Evolutionary conservation across 2,888 invertebrate genomes (phyloP), one percentile per base, ranked within the genome.

Genomic region (Tineola bisselliella): DNA sequence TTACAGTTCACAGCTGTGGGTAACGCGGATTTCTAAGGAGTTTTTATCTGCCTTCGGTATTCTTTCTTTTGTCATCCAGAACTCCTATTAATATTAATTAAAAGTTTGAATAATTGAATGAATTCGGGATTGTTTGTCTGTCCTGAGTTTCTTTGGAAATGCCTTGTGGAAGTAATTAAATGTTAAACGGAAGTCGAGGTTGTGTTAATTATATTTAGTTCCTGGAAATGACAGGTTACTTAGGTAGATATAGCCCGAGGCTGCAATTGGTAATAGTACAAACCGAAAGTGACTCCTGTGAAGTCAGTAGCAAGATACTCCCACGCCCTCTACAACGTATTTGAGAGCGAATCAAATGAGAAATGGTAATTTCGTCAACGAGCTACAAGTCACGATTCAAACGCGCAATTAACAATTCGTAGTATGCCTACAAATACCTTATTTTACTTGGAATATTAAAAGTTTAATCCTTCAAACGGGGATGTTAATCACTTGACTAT

Each of bases 21-120:
- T 79, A 81, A 80, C 79, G 81, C 74, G 66, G 80, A 80, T 81
- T 84, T 82, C 83, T 82, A 81, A 83, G 81, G 81, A 84, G 75
- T 84, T 84, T 86, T 86, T 84, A 80, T 84, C 83, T 75, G 74
- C 75, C 73, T 74, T 73, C 74, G 73, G 79, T 79, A 77, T 84
- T 83, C 79, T 83, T 86, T 84, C 84, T 81, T 84, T 83, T 77
- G 78, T 78, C 81, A 84, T 75, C 79, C 79, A 80, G 81, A 79
- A 79, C 76, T 77, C 75, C 84, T 87, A 86, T 84, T 87, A 84
- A 87, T 87, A 86, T 87, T 87, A 86, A 87, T 86, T 86, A 86
- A 86, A 87, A 86, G 80, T 86, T 86, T 84, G 81, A 83, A 84
- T 84, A 84, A 86, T 81, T 84, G 81, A 84, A 84, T 81, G 77